These are phyloP conservation scores for Leucozona laternaria DNA, from an alignment of 2,888 invertebrate genomes.

Conservation along the genomic window DNA sequence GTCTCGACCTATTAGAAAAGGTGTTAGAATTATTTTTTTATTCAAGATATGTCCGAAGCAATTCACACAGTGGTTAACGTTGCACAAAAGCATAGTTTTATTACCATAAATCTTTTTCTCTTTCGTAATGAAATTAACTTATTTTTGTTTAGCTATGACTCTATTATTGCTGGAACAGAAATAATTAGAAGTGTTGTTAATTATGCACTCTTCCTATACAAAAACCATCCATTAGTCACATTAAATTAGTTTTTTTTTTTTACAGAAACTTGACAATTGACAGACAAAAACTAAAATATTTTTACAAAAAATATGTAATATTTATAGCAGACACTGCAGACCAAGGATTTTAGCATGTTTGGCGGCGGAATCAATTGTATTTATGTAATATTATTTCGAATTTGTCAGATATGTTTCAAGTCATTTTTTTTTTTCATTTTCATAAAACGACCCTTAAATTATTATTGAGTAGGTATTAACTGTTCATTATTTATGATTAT, in stretches of 20 bases:
- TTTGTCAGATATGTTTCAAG: neutral
- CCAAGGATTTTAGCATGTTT: constrained; percentile 72
- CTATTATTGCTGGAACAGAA: too few species aligned
- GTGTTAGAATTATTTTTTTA: too few species aligned
- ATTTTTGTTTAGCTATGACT: too few species aligned
- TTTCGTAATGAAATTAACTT: too few species aligned
- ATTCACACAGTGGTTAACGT: too few species aligned
- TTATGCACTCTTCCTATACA: neutral
- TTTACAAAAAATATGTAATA: constrained; percentile 26
- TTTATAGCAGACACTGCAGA: constrained; percentile 65
- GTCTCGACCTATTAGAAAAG: too few species aligned
- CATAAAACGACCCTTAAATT: neutral
- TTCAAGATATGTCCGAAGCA: too few species aligned
- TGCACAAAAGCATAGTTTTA: too few species aligned
- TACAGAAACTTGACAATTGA: constrained; percentile 4
- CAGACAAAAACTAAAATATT: constrained; percentile 9
- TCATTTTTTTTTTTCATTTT: constrained; percentile 7
- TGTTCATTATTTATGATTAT: neutral
- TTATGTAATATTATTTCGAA: constrained; percentile 4
- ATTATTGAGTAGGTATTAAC: neutral
- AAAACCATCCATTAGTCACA: constrained; percentile 11
- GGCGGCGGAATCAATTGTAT: constrained; percentile 35
- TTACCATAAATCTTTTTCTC: too few species aligned
- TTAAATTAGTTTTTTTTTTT: neutral
- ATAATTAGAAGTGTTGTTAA: neutral